Conservation (phyloP, 2,797 vertebrate species). For the Hapalemur alaotrensis region DNA sequence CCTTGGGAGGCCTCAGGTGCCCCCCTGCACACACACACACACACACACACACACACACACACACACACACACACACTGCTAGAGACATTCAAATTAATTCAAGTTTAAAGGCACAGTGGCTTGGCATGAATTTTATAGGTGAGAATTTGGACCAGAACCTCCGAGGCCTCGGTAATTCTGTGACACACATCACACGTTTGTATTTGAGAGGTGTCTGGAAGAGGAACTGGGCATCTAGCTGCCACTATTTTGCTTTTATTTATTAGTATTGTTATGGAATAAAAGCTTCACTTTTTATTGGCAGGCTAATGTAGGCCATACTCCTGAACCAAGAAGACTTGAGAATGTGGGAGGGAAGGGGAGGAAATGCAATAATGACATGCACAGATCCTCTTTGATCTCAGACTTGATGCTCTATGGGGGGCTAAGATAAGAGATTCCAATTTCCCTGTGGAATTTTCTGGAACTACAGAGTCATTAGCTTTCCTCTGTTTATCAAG, state of each 20-base stretch:
- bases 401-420: constrained; percentile 68
- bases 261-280: background rate
- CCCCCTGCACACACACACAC: too few species aligned
- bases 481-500: constrained; percentile 83
- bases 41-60: too few species aligned
- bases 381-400: constrained; percentile 82
- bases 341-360: constrained; percentile 2
- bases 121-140: background rate
- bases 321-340: constrained; percentile 41
- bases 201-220: background rate
- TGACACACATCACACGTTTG: accelerated
- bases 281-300: constrained; percentile 40
- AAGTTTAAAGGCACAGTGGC: background rate
- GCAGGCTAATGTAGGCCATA: constrained; percentile 64
- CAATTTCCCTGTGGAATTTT: constrained; percentile 73
- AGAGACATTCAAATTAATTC: background rate
- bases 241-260: background rate
- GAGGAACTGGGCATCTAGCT: background rate
- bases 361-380: constrained; percentile 54
- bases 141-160: background rate
- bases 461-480: constrained; percentile 83
- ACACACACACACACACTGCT: too few species aligned
- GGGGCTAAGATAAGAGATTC: constrained; percentile 81
- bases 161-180: background rate
- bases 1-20: background rate